Evolutionary conservation across 2,888 invertebrate genomes (phyloP).

Genomic region (Molorchus minor): DNA sequence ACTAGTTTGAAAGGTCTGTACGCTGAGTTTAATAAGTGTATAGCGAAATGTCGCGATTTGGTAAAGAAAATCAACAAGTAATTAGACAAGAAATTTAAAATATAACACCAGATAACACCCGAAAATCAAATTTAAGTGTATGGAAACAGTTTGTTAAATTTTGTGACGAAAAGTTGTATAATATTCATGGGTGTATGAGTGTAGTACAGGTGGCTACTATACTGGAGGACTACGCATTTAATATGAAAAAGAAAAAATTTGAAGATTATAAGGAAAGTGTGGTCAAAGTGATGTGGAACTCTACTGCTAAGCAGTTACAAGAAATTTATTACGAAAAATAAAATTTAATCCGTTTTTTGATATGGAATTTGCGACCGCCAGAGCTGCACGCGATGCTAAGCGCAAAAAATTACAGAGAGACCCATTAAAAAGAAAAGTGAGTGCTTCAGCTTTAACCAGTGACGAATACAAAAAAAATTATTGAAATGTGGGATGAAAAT

Average conservation of each 20-base stretch:
- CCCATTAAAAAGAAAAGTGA: too few relatives aligned
- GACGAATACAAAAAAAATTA: too few relatives aligned
- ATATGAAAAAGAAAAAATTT: neutral
- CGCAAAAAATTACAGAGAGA: too few relatives aligned
- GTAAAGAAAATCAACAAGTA: slow-evolving; percentile 5
- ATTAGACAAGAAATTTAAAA: neutral
- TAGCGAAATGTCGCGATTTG: slow-evolving; percentile 7
- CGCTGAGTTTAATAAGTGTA: too few relatives aligned
- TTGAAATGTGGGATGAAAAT: too few relatives aligned
- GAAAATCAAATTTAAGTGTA: neutral
- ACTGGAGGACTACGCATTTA: neutral
- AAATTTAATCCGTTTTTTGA: neutral
- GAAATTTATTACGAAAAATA: neutral
- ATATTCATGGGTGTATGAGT: neutral
- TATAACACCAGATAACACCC: neutral
- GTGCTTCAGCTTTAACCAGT: too few relatives aligned
- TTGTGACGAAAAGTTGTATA: too few relatives aligned
- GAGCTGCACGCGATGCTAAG: too few relatives aligned
- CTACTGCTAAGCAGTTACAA: neutral
- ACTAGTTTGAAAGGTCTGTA: too few relatives aligned
- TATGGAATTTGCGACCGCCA: slow-evolving; percentile 3
- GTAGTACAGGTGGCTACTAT: neutral
- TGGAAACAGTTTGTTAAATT: neutral
- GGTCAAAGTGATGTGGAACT: neutral
- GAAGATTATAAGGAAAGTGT: neutral